Conservation (phyloP, 2,888 invertebrate species). For the Torymus tubicola region DNA sequence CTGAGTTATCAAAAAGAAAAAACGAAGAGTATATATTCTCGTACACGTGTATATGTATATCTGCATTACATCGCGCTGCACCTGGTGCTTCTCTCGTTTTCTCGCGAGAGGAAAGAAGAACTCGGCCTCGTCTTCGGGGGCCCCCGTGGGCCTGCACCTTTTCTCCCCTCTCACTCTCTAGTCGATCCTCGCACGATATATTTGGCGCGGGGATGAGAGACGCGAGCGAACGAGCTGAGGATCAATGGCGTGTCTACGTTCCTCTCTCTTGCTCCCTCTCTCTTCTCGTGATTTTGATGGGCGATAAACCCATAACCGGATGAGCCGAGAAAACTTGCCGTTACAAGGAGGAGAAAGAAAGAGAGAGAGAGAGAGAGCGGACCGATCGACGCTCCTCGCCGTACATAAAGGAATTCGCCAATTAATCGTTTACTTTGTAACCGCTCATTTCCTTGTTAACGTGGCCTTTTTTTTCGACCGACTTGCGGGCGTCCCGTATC, state of each 20-base stretch:
- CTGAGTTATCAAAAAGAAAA: background rate
- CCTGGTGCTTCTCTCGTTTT: constrained; percentile 70
- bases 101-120: constrained; percentile 56
- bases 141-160: constrained; percentile 60
- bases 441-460: constrained; percentile 52
- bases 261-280: constrained; percentile 14
- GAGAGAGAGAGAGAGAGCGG: no score
- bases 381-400: background rate
- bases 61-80: constrained; percentile 67
- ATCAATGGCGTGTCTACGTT: constrained; percentile 41
- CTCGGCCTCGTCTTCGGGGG: constrained; percentile 2
- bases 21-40: background rate
- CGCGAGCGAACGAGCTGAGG: constrained; percentile 23
- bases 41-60: constrained; percentile 59
- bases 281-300: constrained; percentile 47
- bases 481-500: background rate
- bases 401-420: constrained; percentile 22
- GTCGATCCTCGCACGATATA: constrained; percentile 41
- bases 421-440: constrained; percentile 55
- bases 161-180: constrained; percentile 48
- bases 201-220: constrained; percentile 14
- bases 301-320: constrained; percentile 55
- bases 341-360: constrained; percentile 20
- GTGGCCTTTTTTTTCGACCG: constrained; percentile 6
- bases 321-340: constrained; percentile 58